Evolutionary conservation across 2,888 invertebrate genomes (phyloP), one percentile per base, ranked within the genome.

Genomic region (Rosalia funebris): DNA sequence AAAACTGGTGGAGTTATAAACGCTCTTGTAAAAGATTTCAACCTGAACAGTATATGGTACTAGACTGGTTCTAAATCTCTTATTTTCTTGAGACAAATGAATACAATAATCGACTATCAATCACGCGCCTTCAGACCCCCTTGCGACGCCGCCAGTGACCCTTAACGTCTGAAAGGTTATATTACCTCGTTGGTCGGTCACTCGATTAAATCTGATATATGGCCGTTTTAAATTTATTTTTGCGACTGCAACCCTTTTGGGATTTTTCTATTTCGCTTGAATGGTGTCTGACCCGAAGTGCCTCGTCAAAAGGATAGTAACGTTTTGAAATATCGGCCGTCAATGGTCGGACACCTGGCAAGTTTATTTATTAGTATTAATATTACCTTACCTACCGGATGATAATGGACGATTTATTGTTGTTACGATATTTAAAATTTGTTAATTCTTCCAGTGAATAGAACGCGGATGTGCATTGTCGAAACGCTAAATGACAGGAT

Each of bases 121-220:
- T n/a, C n/a, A n/a, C n/a, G n/a, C n/a, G n/a, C n/a, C n/a, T 25
- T 34, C 10, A 2, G 34, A n/a, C 11, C n/a, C n/a, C n/a, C 2
- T 34, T 36, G 5, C 10, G 36, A 1, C 48, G 16, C 9, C 48
- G 36, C 36, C 48, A 12, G 17, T 48, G 47, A 14, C 14, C 17
- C 4, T 25, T 39, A 31, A 34, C 44, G 45, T 54, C 42, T 44
- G 36, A 44, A 45, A 44, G 47, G 47, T 47, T 31, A 47, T 39
- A 20, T 39, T 36, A 39, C 15, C 36, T 25, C 36, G 5, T 15
- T 16, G 25, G 20, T 14, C 42, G 57, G 66, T 63, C 59, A 60
- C 47, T 57, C 60, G 58, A 62, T 66, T 66, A 60, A 66, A 63
- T 57, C 59, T 46, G 41, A 31, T 53, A 41, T 39, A 32, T 31